Evolutionary conservation across 2,888 invertebrate genomes (phyloP).

Genomic region (Drosophila nr. fundita): DNA sequence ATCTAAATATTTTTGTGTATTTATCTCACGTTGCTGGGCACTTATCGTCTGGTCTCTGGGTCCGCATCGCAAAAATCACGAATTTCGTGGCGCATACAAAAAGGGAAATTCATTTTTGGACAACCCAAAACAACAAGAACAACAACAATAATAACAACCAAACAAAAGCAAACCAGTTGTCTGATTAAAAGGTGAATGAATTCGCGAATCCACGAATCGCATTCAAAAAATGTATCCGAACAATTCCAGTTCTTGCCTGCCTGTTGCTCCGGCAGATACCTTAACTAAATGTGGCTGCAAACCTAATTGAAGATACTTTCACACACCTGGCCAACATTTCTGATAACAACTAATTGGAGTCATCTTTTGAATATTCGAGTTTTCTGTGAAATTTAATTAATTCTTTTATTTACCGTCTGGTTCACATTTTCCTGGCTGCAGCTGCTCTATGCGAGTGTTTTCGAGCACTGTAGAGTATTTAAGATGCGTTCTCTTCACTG

Average conservation of each 20-base stretch:
- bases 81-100: constrained; percentile 73
- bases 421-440: not conserved
- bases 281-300: not conserved
- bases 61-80: constrained; percentile 51
- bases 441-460: not conserved
- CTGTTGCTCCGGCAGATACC: constrained; percentile 23
- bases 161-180: constrained; percentile 57
- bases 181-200: constrained; percentile 79
- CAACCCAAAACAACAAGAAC: constrained; percentile 35
- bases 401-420: rapidly evolving
- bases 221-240: constrained; percentile 47
- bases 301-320: not conserved
- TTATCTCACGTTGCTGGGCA: constrained; percentile 72
- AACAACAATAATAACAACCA: constrained; percentile 32
- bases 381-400: not conserved
- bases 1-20: constrained; percentile 71
- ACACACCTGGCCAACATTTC: not conserved
- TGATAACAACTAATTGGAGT: not conserved
- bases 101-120: constrained; percentile 69
- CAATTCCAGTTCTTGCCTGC: constrained; percentile 25
- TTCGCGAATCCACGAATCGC: constrained; percentile 57
- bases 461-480: constrained; percentile 14
- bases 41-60: constrained; percentile 48
- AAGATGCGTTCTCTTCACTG: not conserved
- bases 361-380: rapidly evolving